phyloP scores from a whole-genome alignment of 2,888 invertebrate genomes.

The Antheraea assamensis region DNA sequence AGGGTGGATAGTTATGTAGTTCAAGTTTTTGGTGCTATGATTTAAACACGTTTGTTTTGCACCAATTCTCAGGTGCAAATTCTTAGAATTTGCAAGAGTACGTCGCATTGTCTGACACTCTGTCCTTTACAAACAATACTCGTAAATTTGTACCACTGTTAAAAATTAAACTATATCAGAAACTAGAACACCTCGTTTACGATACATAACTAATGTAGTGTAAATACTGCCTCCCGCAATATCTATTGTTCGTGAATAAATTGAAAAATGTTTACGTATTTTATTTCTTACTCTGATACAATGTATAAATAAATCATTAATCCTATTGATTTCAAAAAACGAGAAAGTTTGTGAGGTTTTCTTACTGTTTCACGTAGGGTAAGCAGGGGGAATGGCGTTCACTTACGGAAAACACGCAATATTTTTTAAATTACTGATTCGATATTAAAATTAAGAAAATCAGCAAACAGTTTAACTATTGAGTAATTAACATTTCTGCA shows the following conservation, averaged over 20 bases:
- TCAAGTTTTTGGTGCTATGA: no score
- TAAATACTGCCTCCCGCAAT: not conserved
- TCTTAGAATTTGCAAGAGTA: no score
- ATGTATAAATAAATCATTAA: no score
- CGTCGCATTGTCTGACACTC: not conserved
- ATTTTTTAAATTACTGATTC: not conserved
- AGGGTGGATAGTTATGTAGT: no score
- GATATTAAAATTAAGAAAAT: not conserved
- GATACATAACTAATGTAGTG: not conserved
- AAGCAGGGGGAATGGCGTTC: no score
- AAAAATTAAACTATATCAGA: not conserved
- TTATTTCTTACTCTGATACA: no score
- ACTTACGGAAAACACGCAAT: not conserved
- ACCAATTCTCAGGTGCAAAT: no score
- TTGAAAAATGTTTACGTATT: not conserved
- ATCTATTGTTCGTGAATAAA: not conserved
- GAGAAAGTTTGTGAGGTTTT: no score
- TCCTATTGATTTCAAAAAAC: no score
- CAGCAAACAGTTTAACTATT: not conserved
- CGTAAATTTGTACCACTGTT: not conserved
- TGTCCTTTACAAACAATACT: not conserved
- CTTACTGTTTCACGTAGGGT: no score
- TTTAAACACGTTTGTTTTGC: no score
- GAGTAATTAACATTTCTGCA: not conserved
- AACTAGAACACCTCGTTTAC: not conserved